Evolutionary conservation across 2,113 vertebrate species (phyloP).

Genomic region (Pavo muticus): DNA sequence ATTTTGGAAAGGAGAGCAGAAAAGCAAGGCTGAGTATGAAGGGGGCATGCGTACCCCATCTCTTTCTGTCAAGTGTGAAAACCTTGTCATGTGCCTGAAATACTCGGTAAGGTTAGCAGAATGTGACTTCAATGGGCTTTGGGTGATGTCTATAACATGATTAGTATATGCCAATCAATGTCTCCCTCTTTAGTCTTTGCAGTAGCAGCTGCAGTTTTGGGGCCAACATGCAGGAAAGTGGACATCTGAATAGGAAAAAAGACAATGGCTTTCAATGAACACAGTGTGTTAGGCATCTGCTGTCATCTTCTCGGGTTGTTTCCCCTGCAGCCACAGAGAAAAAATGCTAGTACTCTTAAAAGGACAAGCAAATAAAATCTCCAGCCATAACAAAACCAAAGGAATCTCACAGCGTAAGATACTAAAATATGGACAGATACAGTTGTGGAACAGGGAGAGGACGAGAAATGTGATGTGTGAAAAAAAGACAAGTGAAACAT

Average conservation of each 20-base stretch:
- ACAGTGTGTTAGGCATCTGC: background rate
- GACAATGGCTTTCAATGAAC: rapidly evolving
- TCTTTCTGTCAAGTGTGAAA: background rate
- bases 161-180: background rate
- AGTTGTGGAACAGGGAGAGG: rapidly evolving
- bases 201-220: background rate
- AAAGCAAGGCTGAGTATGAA: background rate
- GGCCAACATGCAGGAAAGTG: background rate
- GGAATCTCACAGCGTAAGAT: background rate
- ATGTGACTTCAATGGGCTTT: background rate
- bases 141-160: background rate
- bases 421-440: background rate
- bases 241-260: background rate
- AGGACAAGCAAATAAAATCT: background rate
- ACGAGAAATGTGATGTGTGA: background rate
- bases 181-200: background rate
- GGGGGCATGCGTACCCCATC: background rate
- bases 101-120: background rate
- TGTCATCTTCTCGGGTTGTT: background rate
- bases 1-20: background rate
- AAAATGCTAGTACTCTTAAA: background rate
- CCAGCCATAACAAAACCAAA: background rate
- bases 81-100: background rate
- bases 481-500: background rate
- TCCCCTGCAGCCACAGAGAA: background rate